Percentiles rank a stretch among this genome's conserved stretches.
These are phyloP conservation scores for Delia radicum DNA, from an alignment of 1,140 invertebrate species.

Conservation along the genomic window DNA sequence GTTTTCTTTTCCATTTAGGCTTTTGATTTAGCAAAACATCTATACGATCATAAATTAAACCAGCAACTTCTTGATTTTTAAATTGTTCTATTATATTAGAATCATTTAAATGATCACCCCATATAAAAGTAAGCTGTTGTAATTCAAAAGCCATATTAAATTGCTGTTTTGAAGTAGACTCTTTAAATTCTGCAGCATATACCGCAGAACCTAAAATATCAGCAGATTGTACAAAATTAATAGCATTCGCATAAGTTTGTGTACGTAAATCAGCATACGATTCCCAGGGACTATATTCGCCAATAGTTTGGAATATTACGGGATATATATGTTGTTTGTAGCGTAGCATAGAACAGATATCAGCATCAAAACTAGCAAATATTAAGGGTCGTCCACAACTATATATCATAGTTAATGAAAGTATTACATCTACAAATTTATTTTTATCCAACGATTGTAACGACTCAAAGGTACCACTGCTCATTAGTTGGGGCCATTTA, in stretches of 20 bases:
- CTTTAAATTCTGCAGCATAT: constrained; percentile 79
- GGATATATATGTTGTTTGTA: constrained; percentile 94
- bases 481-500: constrained; percentile 89
- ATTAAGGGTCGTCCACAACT: constrained; percentile 78
- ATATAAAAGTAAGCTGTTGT: constrained; percentile 85
- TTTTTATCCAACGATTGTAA: constrained; percentile 88
- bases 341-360: constrained; percentile 87
- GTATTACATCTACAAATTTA: constrained; percentile 73
- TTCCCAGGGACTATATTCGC: constrained; percentile 75
- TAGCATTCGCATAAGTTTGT: constrained; percentile 72
- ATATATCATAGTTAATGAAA: constrained; percentile 74
- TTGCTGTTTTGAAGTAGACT: constrained; percentile 66
- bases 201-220: constrained; percentile 85
- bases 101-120: constrained; percentile 92
- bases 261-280: constrained; percentile 82
- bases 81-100: constrained; percentile 77
- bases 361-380: constrained; percentile 92
- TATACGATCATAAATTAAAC: constrained; percentile 89
- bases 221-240: constrained; percentile 74
- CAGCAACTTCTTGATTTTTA: constrained; percentile 82
- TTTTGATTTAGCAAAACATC: constrained; percentile 55
- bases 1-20: constrained; percentile 33
- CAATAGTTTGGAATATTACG: constrained; percentile 87
- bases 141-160: constrained; percentile 70
- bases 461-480: constrained; percentile 81